Percentiles rank a stretch among this genome's conserved stretches.
Conservation (phyloP, 2,888 invertebrate species). For the Tinea semifulvella region DNA sequence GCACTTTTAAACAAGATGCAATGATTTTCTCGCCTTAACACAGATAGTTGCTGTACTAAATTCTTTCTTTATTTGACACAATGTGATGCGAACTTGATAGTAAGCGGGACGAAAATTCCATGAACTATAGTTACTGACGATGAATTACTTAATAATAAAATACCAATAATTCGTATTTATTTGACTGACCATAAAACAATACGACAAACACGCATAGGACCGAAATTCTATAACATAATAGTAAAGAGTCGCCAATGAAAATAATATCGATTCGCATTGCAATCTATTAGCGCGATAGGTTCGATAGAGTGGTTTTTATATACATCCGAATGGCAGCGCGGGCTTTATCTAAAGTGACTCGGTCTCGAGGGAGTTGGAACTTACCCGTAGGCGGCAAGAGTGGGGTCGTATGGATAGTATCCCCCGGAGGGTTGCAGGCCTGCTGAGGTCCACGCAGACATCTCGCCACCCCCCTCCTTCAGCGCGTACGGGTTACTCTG, state of each 20-base stretch:
- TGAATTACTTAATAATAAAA: neutral
- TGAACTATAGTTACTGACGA: too few species aligned
- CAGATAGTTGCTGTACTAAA: too few species aligned
- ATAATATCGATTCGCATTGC: conserved; percentile 60
- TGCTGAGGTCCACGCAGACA: conserved; percentile 92
- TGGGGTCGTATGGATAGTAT: conserved; percentile 93
- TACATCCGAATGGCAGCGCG: conserved; percentile 47
- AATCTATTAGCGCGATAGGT: conserved; percentile 59
- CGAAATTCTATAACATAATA: neutral
- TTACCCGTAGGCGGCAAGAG: conserved; percentile 93
- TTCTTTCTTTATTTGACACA: too few species aligned
- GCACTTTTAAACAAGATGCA: too few species aligned
- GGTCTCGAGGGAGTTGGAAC: conserved; percentile 56
- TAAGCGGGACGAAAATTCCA: too few species aligned
- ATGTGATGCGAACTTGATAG: too few species aligned
- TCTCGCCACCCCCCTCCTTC: conserved; percentile 87
- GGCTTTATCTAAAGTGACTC: conserved; percentile 60
- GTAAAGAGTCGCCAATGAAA: conserved; percentile 51
- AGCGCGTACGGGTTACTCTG: conserved; percentile 92
- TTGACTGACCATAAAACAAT: neutral
- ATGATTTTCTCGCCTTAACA: too few species aligned
- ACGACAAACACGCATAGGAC: neutral
- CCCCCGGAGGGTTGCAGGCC: conserved; percentile 90
- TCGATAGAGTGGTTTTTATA: conserved; percentile 54
- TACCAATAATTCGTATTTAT: neutral